phyloP scores from a whole-genome alignment of 2,888 invertebrate genomes.

The Drosophila mercatorum region DNA sequence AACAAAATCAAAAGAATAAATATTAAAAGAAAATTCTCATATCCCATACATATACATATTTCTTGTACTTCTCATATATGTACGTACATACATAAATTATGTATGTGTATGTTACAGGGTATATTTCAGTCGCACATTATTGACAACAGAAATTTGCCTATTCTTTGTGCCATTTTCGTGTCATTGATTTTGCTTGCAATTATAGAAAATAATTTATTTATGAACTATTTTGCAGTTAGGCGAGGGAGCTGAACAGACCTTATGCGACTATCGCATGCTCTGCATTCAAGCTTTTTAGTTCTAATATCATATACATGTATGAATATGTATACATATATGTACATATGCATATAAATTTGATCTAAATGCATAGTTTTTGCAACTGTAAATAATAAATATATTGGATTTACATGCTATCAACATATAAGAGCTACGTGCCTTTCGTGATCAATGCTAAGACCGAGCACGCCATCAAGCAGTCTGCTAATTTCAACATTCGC shows the following conservation, averaged over 20 bases:
- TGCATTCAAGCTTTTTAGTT: neutral
- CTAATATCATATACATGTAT: neutral
- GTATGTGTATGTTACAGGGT: neutral
- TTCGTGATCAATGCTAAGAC: constrained; percentile 8
- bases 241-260: constrained; percentile 1
- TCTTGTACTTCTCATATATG: too few relatives aligned
- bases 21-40: neutral
- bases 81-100: neutral
- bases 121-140: neutral
- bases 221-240: constrained; percentile 62
- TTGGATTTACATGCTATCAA: neutral
- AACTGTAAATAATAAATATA: neutral
- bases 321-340: neutral
- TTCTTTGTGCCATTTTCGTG: constrained; percentile 18
- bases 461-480: neutral
- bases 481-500: neutral
- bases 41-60: too few relatives aligned
- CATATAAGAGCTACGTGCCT: neutral
- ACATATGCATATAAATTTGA: neutral
- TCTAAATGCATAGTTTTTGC: neutral
- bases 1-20: neutral
- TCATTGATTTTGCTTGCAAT: constrained; percentile 17
- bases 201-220: constrained; percentile 69
- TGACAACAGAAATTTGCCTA: neutral
- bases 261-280: constrained; percentile 21